Evolutionary conservation across 1,140 invertebrate genomes (phyloP), one percentile per base, ranked within the genome.

Genomic region (Gerris buenoi): DNA sequence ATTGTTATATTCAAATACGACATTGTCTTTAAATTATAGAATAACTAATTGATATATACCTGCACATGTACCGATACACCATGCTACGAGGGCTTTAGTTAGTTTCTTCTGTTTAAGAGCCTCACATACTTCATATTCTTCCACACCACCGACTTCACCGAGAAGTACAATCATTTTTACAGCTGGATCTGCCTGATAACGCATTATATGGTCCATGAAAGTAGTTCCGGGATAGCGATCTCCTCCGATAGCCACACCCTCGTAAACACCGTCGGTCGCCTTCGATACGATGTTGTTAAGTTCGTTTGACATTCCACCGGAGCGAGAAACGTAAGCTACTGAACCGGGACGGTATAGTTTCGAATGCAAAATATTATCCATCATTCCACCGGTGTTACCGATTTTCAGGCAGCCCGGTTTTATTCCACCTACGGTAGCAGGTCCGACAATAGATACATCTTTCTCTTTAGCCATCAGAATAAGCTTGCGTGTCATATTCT

Each of bases 401-500:
- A 99, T 99, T 80, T 98, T 99, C 77, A 99, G 98, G 76, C 95
- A 98, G 0, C 97, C 97, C 0, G 97, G 97, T 76, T 99, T 99
- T 26, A 99, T 89, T 27, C 97, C 97, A 70, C 93, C 92, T 60
- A 97, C 97, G 0, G 97, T 99, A 0, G 97, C 97, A 0, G 97
- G 97, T 2, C 95, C 95, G 75, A 97, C 96, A 29, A 97, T 91
- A 2, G 84, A 84, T 0, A 97, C 90, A 27, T 83, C 83, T 73
- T 89, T 93, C 71, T 89, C 83, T 68, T 89, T 79, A 0, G 94
- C 95, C 29, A 87, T 79, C 70, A 95, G 86, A 73, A 95, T 95
- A 65, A 99, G 81, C 77, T 97, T 95, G 68, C 97, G 82, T 0
- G 97, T 99, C 83, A 97, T 87, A 78, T 98, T 98, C 78, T 98